Percentiles rank a stretch among this genome's conserved stretches.
Conservation (phyloP, 53 echinoderm and acorn worm species). For the Apostichopus leukothele region DNA sequence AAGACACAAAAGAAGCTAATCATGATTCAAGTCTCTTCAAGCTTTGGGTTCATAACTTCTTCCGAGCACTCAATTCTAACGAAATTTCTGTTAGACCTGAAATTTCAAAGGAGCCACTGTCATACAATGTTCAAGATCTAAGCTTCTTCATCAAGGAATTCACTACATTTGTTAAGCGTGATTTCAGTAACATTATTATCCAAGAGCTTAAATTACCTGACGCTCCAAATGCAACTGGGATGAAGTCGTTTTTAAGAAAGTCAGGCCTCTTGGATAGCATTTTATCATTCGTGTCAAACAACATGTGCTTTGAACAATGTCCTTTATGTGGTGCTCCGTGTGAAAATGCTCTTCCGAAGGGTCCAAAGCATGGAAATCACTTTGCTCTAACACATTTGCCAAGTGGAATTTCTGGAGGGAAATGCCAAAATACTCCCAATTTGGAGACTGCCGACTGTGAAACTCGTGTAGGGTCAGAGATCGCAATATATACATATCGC, state of each 20-base stretch:
- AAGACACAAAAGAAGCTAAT: too few relatives aligned
- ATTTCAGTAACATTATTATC: not conserved
- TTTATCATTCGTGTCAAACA: not conserved
- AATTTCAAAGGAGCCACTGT: not conserved
- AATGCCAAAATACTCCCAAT: too few relatives aligned
- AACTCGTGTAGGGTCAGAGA: too few relatives aligned
- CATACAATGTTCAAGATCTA: not conserved
- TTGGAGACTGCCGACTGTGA: too few relatives aligned
- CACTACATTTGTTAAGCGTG: not conserved
- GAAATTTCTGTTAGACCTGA: not conserved
- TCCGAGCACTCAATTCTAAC: not conserved
- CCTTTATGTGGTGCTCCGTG: constrained; percentile 22
- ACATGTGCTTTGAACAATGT: constrained; percentile 6
- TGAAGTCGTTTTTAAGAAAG: not conserved
- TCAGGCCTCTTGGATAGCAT: not conserved
- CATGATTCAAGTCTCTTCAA: not conserved
- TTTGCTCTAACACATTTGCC: not conserved
- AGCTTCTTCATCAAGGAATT: not conserved
- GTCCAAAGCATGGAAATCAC: not conserved
- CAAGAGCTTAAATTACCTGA: not conserved
- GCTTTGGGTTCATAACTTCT: not conserved
- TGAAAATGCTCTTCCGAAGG: not conserved
- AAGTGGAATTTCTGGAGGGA: too few relatives aligned
- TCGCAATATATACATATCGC: too few relatives aligned
- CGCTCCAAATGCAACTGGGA: not conserved